Conservation (phyloP, 2,888 invertebrate species). For the Congeria kusceri region DNA sequence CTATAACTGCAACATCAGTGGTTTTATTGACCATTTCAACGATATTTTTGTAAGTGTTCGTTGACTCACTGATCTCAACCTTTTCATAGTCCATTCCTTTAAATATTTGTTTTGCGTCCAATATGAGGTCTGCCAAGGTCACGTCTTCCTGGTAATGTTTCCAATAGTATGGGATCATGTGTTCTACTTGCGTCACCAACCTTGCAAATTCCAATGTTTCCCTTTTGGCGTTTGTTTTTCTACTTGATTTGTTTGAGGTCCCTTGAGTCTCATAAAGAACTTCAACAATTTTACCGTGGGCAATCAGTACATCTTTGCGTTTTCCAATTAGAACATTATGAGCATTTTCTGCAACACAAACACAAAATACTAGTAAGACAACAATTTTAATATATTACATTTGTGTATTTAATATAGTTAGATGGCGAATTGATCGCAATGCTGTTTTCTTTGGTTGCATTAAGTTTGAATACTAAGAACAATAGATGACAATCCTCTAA, state of each 20-base stretch:
- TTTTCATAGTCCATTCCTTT: conserved; percentile 27
- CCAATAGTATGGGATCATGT: conserved; percentile 49
- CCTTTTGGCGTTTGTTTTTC: conserved; percentile 15
- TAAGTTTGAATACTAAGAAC: no score
- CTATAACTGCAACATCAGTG: conserved; percentile 55
- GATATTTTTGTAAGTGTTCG: conserved; percentile 54
- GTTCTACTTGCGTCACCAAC: conserved; percentile 48
- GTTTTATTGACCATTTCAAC: conserved; percentile 61
- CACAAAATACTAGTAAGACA: no score
- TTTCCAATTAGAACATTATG: conserved; percentile 29
- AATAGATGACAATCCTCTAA: no score
- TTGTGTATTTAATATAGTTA: no score
- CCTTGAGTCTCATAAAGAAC: conserved; percentile 23
- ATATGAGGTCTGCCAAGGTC: conserved; percentile 9
- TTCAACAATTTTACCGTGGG: conserved; percentile 24
- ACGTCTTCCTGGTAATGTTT: conserved; percentile 33
- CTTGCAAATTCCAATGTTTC: conserved; percentile 51
- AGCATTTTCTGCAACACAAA: conserved; percentile 17
- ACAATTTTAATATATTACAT: no score
- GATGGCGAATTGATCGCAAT: no score
- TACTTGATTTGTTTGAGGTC: neutral
- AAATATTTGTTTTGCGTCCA: neutral
- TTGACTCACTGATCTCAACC: conserved; percentile 16
- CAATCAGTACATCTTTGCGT: conserved; percentile 27
- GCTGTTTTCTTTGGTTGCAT: no score